A percentile compares a stretch with the other conserved stretches of the same genome.
Evolutionary conservation across 2,113 vertebrate genomes (phyloP).

Genomic region (Castor canadensis): DNA sequence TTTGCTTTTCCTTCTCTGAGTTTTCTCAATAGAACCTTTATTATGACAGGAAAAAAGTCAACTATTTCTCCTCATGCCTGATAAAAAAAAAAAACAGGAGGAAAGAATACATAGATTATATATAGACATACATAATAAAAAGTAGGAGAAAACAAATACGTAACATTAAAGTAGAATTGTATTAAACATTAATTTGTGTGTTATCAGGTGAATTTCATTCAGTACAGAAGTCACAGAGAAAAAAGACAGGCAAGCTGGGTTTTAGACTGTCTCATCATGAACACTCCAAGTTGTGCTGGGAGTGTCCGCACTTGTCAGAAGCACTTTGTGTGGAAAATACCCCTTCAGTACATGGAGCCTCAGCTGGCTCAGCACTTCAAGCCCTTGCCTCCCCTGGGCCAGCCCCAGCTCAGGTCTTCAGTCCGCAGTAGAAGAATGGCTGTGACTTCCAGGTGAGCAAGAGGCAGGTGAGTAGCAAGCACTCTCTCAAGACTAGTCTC

Average conservation of each 20-base stretch:
- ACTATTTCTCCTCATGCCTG: conserved; percentile 46
- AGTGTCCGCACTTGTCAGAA: background rate
- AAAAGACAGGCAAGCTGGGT: background rate
- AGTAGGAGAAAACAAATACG: background rate
- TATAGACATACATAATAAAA: conserved; percentile 27
- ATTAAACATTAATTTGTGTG: conserved; percentile 60
- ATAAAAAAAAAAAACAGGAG: conserved; percentile 60
- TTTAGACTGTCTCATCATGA: background rate
- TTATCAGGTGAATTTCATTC: conserved; percentile 44
- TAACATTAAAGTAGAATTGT: conserved; percentile 22
- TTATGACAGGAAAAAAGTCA: conserved; percentile 1
- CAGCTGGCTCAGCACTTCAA: background rate
- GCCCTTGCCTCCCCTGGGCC: background rate
- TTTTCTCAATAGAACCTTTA: conserved; percentile 46
- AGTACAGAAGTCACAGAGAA: background rate
- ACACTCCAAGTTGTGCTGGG: conserved; percentile 52
- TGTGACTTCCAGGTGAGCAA: background rate
- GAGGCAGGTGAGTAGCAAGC: background rate
- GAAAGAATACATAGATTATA: conserved; percentile 9
- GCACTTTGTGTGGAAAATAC: background rate
- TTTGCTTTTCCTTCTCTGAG: background rate
- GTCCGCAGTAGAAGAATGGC: conserved; percentile 41
- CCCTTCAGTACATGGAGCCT: background rate
- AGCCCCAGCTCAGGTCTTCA: background rate
- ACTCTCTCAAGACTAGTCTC: background rate